Base-by-base conservation (phyloP, 1,140 invertebrate genomes). In the Temnothorax nylanderi region DNA sequence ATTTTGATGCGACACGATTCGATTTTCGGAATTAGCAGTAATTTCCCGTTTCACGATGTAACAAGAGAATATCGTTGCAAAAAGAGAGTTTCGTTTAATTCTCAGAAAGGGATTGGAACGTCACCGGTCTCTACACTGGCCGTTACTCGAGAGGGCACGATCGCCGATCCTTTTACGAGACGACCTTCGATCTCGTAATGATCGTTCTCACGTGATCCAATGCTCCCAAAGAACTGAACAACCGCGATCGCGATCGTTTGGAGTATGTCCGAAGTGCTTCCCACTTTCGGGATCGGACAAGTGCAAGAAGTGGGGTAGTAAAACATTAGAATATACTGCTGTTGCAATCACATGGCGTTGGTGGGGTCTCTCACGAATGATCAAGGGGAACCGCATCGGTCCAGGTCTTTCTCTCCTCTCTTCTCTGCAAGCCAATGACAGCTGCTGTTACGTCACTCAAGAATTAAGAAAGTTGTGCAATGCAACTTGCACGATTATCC, bases 391-490 rank as follows among this genome's bases (percentile, higher is more conserved):
- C 6, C 4, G 10, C 18, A 58, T 32, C 11, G 64, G 77, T 44
- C 49, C 47, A 21, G 10, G 5, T 58, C 7, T 41, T 8, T 37
- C 41, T 54, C 6, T 37, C 16, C n/a, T 34, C 37, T 51, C 32
- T 21, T 13, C n/a, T 60, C 3, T 32, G 10, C 16, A 6, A 21
- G 11, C 0, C 51, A 86, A 71, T 5, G 13, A 7, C 41, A 34
- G 32, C 44, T 65, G 69, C 47, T 26, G 49, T 94, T 94, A 92
- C 92, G 81, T 94, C 92, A 94, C 67, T 82, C 7, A 37, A 44
- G 67, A 49, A 47, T 87, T 77, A 88, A 88, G 90, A 94, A 93
- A 92, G 88, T 93, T 93, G 89, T 90, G 91, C 90, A 94, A 94
- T 91, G 62, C 16, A 65, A 44, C 16, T 78, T 11, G 32, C 11